A percentile compares a stretch with the other conserved stretches of the same genome.
These are phyloP conservation scores for Papio anubis DNA, from an alignment of 2,113 vertebrate genomes.

Conservation along the genomic window DNA sequence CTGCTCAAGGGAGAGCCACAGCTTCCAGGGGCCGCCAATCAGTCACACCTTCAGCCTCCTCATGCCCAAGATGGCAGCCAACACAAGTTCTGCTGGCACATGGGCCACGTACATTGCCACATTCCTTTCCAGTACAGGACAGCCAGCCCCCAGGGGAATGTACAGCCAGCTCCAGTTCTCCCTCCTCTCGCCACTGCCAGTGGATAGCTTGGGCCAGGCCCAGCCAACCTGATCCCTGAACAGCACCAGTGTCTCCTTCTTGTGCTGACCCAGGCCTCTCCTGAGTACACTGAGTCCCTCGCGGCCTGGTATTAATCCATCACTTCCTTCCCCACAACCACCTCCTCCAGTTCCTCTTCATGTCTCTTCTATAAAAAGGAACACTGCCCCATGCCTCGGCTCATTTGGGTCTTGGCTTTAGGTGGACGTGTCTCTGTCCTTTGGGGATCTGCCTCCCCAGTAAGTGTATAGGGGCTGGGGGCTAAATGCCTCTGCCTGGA, in stretches of 20 bases:
- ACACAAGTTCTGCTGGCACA: neutral
- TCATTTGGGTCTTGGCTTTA: neutral
- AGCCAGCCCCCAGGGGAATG: neutral
- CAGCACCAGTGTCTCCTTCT: neutral
- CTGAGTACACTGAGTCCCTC: neutral
- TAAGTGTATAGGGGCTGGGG: neutral
- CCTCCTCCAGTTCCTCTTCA: neutral
- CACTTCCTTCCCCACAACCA: neutral
- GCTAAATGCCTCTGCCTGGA: neutral
- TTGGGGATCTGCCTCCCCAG: neutral
- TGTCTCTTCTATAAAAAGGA: neutral
- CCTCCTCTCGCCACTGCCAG: fast-evolving
- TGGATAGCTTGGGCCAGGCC: neutral
- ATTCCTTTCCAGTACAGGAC: neutral
- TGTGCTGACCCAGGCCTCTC: neutral
- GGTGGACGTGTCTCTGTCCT: neutral
- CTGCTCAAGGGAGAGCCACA: neutral
- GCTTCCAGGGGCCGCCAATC: neutral
- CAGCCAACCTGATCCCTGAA: neutral
- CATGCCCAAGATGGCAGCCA: neutral
- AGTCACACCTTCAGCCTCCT: neutral
- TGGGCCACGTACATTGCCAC: neutral
- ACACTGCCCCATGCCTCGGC: neutral
- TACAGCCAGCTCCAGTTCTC: neutral
- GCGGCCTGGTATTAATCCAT: fast-evolving